Percentiles rank a stretch among this genome's conserved stretches.
Conservation (phyloP, 2,888 invertebrate species). For the Pseudococcus longispinus region DNA sequence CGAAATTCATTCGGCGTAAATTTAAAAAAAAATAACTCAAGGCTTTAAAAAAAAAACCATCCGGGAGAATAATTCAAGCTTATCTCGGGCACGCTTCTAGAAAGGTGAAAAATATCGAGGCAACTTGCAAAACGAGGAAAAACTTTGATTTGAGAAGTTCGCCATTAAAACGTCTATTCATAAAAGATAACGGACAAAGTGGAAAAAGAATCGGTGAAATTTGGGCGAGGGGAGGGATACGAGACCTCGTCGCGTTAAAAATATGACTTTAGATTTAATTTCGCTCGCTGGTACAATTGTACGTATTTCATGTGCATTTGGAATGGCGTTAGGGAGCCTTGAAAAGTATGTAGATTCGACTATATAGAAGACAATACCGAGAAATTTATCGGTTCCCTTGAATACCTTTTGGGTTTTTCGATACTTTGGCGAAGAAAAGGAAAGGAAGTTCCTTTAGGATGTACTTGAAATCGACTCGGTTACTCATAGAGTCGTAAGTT, state of each 20-base stretch:
- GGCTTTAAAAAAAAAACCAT: not conserved
- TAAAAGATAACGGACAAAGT: not conserved
- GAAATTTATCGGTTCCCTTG: conserved; percentile 1
- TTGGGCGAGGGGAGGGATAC: not conserved
- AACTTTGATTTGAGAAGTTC: not conserved
- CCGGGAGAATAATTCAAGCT: not conserved
- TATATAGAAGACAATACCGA: not conserved
- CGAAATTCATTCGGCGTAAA: not conserved
- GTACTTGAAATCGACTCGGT: not conserved
- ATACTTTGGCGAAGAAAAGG: not conserved
- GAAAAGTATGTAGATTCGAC: not conserved
- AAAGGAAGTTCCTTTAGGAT: not conserved
- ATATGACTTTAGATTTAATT: not conserved
- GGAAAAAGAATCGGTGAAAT: not conserved
- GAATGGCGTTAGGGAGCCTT: not conserved
- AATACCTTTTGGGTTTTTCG: not conserved
- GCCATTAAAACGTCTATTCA: conserved; percentile 5
- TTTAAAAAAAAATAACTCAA: not conserved
- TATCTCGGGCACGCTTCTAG: not conserved
- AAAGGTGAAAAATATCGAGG: not conserved
- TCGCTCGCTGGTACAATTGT: not conserved
- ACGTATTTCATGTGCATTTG: not conserved
- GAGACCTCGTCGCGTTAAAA: not conserved
- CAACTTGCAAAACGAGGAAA: not conserved
- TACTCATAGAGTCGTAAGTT: not conserved